Evolutionary conservation across 1,140 invertebrate species (phyloP).

Genomic region (Tenebrio molitor): DNA sequence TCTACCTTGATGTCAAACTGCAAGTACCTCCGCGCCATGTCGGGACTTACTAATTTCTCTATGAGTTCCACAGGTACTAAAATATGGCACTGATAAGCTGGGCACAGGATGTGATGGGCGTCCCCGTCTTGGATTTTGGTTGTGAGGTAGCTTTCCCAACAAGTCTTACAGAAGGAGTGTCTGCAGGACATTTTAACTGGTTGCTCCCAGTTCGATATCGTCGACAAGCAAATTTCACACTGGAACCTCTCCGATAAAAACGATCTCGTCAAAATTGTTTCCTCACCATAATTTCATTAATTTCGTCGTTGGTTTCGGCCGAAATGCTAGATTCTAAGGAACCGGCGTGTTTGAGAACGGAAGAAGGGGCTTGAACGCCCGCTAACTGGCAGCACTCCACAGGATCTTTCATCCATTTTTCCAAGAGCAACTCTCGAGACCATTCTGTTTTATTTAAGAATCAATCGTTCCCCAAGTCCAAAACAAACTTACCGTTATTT

Average conservation of each 20-base stretch:
- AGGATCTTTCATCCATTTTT: conserved; percentile 80
- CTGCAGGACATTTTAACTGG: conserved; percentile 71
- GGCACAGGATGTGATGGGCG: conserved; percentile 77
- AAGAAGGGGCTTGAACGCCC: conserved; percentile 75
- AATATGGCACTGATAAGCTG: conserved; percentile 76
- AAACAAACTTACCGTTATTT: conserved; percentile 73
- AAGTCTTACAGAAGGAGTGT: conserved; percentile 76
- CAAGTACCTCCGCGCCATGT: conserved; percentile 77
- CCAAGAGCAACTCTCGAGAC: conserved; percentile 78
- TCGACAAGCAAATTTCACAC: conserved; percentile 77
- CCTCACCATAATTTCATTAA: conserved; percentile 63
- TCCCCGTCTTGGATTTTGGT: conserved; percentile 79
- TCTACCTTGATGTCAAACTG: conserved; percentile 81
- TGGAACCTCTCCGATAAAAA: conserved; percentile 62
- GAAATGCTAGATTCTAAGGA: conserved; percentile 63
- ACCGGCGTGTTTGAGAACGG: conserved; percentile 65
- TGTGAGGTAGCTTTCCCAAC: conserved; percentile 79
- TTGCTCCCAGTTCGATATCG: conserved; percentile 63
- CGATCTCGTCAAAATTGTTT: background rate
- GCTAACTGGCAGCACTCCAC: conserved; percentile 77
- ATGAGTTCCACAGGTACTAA: conserved; percentile 80
- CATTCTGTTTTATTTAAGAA: conserved; percentile 71
- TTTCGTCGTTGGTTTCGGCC: conserved; percentile 57
- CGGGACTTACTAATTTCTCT: conserved; percentile 75
- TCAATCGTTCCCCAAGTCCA: background rate